These are phyloP conservation scores for Homarus americanus DNA, from an alignment of 1,140 invertebrate genomes.

Conservation along the genomic window DNA sequence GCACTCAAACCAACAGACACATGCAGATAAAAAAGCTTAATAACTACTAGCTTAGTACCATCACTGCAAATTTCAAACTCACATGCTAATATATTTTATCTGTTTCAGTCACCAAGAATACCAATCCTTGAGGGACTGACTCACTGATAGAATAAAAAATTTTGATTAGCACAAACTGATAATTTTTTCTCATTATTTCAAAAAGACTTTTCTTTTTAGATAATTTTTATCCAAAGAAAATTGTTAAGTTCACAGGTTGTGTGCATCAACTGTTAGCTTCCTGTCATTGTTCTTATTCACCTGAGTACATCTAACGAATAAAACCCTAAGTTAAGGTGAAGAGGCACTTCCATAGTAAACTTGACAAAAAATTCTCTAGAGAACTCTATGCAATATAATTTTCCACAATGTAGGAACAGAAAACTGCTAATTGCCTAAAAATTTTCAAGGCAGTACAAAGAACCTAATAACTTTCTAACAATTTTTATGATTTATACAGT, in stretches of 20 bases:
- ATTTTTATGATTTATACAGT: constrained; percentile 40
- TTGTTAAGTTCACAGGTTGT: background rate
- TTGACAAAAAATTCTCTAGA: constrained; percentile 39
- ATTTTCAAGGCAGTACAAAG: constrained; percentile 40
- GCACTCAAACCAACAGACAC: constrained; percentile 23
- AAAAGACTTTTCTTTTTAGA: background rate
- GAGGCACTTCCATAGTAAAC: constrained; percentile 71
- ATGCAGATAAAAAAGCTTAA: background rate
- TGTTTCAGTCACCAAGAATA: too few relatives aligned
- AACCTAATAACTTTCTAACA: constrained; percentile 26
- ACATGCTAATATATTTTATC: too few relatives aligned
- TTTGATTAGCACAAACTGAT: background rate
- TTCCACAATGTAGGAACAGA: constrained; percentile 13
- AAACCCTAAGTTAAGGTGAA: constrained; percentile 47
- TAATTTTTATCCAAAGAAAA: background rate
- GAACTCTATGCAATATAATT: constrained; percentile 35
- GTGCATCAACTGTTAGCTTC: background rate
- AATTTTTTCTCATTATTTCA: background rate
- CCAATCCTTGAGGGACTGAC: too few relatives aligned
- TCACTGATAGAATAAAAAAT: too few relatives aligned
- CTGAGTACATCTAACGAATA: constrained; percentile 25
- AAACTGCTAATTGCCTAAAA: constrained; percentile 23
- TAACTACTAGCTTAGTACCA: background rate
- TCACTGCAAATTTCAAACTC: background rate
- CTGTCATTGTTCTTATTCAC: background rate